Evolutionary conservation across 2,888 invertebrate genomes (phyloP), one percentile per base, ranked within the genome.

Genomic region (Odontocerum albicorne): DNA sequence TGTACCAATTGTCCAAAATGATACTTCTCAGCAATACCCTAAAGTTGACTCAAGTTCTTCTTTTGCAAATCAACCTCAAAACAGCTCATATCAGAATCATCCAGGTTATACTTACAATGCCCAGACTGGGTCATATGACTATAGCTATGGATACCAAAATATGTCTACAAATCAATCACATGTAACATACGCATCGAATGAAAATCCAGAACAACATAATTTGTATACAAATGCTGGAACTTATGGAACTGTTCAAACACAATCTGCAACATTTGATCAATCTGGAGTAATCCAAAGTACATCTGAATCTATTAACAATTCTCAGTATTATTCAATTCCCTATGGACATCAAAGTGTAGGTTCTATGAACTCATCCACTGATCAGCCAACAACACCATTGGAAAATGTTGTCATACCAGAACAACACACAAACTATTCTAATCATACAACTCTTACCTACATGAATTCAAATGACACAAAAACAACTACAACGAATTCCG

Each of bases 61-160:
- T 22, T 55, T 57, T 38, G 51, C 51, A 36, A 58, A 60, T 49
- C 49, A 51, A 38, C 39, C 57, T 21, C 58, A 61, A 21, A 44
- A 40, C 32, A 38, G 12, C 55, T 60, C 57, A 58, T 52, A 69
- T 54, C 77, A 79, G 64, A 78, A 77, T 49, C 85, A 85, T 66
- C 84, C 84, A 2, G 85, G 83, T 36, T 86, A 85, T 63, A 74
- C 75, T 4, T 85, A 68, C 62, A 83, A 85, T 64, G 62, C 74
- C 1, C 66, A 72, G 1, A 77, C 80, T 0, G 84, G 84, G 1
- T 69, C 65, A 38, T 85, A 82, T 61, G 81, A 84, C 8, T 86
- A 86, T 63, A 80, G 70, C 60, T 83, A 84, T 46, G 85, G 84
- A 0, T 84, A 84, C 54, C 82, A 84, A 64, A 75, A 76, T 47